These are phyloP conservation scores for Microctonus brassicae DNA, from an alignment of 2,888 invertebrate species.

Conservation along the genomic window DNA sequence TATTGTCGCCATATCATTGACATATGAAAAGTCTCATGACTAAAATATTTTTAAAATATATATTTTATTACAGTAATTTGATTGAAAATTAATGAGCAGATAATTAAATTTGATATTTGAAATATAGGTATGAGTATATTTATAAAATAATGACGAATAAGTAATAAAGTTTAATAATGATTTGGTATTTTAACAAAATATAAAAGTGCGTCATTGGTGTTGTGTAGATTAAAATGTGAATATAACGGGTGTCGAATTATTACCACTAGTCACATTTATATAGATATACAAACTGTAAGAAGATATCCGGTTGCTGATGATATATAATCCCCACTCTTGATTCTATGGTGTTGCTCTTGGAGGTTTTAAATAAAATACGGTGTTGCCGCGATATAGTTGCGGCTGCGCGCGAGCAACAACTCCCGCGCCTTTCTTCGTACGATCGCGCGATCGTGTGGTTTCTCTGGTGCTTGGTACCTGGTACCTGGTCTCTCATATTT, in stretches of 20 bases:
- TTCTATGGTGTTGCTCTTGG: background rate
- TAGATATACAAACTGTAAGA: background rate
- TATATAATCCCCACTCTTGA: background rate
- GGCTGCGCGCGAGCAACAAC: constrained; percentile 41
- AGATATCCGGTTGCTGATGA: constrained; percentile 14
- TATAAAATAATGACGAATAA: background rate
- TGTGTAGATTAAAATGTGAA: background rate
- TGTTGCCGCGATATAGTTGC: constrained; percentile 27
- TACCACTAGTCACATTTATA: background rate
- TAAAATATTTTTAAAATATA: too few species aligned
- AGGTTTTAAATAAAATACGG: background rate
- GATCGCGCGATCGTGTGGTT: constrained; percentile 44
- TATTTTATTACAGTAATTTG: too few species aligned
- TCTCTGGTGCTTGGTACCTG: constrained; percentile 47
- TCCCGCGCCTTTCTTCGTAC: constrained; percentile 67
- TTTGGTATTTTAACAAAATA: too few species aligned
- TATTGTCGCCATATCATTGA: background rate
- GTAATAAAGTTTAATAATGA: too few species aligned
- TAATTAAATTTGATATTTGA: background rate
- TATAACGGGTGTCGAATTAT: constrained; percentile 36
- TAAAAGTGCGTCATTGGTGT: constrained; percentile 4
- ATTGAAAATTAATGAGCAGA: too few species aligned
- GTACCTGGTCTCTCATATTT: constrained; percentile 62
- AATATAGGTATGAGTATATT: too few species aligned
- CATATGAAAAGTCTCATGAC: background rate